Base-by-base conservation (phyloP, 2,113 vertebrate species). In the Progne subis region DNA sequence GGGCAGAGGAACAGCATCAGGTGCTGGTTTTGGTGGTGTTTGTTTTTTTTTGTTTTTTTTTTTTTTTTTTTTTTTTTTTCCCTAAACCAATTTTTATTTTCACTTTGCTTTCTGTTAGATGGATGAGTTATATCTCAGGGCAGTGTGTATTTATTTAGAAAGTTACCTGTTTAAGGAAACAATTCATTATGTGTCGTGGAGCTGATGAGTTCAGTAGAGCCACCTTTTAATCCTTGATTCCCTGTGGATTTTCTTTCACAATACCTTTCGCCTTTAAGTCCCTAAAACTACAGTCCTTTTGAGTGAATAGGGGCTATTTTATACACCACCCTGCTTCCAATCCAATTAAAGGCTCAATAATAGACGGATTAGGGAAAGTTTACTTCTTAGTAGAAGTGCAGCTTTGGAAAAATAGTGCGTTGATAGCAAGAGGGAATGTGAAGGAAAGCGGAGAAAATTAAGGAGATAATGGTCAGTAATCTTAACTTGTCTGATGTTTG, bases 301-400 rank as follows among this genome's bases (percentile, higher is more conserved):
- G 97, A 98, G 98, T 98, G 97, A 98, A 98, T 98, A 97, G 98
- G 97, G 98, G 98, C 98, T 98, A 98, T 98, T 98, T 99, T 99
- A 98, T 99, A 98, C 98, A 98, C 98, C 98, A 98, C 98, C 98
- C 98, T 98, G 97, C 97, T 98, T 97, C 98, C 99, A 99, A 99
- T 99, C 99, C 99, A 99, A 99, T 99, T 99, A 99, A 99, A 98
- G 98, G 97, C 97, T 97, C 98, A 97, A 99, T 99, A 99, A 99
- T 99, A 98, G 99, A 96, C 86, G 99, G 99, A 99, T 99, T 99
- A 99, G 98, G 98, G 98, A 99, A 99, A 99, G 99, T 99, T 99
- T 99, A 99, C 99, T 99, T 98, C 98, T 98, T 98, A 97, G 98
- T 96, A 98, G 98, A 98, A 98, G 98, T 97, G 97, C 98, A 98